Percentiles rank a stretch among this genome's conserved stretches.
phyloP scores from a whole-genome alignment of 2,888 invertebrate genomes.

The Microctonus brassicae region DNA sequence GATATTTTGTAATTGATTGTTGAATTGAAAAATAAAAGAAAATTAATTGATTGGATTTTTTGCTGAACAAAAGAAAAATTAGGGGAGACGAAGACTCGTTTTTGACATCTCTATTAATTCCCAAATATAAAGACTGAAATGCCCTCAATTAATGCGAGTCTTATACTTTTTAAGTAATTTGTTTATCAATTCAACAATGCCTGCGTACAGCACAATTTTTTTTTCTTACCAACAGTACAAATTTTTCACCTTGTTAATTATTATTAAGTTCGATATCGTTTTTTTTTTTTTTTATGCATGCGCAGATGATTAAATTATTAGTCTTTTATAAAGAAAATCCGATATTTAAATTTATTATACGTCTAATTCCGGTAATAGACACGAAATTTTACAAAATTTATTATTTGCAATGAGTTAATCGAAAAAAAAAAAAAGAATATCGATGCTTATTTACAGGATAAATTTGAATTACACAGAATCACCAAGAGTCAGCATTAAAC shows the following conservation, averaged over 20 bases:
- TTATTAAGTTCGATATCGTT: conserved; percentile 34
- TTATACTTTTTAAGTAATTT: conserved; percentile 34
- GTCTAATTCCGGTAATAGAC: no score
- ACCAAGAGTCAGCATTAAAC: conserved; percentile 27
- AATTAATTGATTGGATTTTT: conserved; percentile 25
- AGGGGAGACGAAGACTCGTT: conserved; percentile 41
- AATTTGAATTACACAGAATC: not conserved
- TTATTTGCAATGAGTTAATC: not conserved
- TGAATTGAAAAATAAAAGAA: conserved; percentile 34
- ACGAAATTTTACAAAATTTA: not conserved
- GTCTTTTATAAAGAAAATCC: no score
- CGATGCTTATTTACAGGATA: conserved; percentile 17
- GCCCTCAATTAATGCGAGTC: conserved; percentile 46
- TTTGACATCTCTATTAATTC: conserved; percentile 35
- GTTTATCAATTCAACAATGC: conserved; percentile 21
- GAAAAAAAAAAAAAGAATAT: not conserved
- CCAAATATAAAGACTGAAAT: conserved; percentile 57
- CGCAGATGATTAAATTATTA: conserved; percentile 27
- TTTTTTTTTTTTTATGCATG: conserved; percentile 17
- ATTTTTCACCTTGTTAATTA: conserved; percentile 43
- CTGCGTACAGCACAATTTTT: conserved; percentile 9
- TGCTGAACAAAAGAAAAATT: conserved; percentile 2
- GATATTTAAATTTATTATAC: no score
- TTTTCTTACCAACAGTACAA: conserved; percentile 45
- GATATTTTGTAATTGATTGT: not conserved